Evolutionary conservation across 2,113 vertebrate species (phyloP), one percentile per base, ranked within the genome.

Genomic region (Peromyscus maniculatus): DNA sequence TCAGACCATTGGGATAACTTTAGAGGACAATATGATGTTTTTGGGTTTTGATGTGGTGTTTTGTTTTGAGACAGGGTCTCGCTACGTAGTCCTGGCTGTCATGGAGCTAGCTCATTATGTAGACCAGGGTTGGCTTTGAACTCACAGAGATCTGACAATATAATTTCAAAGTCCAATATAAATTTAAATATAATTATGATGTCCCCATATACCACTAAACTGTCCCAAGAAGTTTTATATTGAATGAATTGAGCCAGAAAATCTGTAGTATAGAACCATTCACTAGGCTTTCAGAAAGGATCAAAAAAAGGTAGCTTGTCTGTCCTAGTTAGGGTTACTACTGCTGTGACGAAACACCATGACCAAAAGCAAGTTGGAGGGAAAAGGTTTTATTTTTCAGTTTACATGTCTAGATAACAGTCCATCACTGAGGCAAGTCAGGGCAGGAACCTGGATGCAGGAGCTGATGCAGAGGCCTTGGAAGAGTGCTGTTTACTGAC

Each of bases 231-330:
- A 72, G 22, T 59, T 79, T 67, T 78, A 43, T 43, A 84, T 36
- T 92, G 74, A 87, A 75, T 72, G 72, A 82, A 87, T 39, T 78
- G 67, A 95, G 39, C 39, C 55, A 96, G 94, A 86, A 90, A 82
- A 92, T 87, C 31, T 52, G 86, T 59, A 82, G 17, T 52, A 4
- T 12, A 86, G 28, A 79, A 84, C 69, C 82, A 26, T 49, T 69
- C 3, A 39, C 33, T 72, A 13, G 24, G 21, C 43, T 78, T 13
- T 64, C 26, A 77, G 22, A 52, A 46, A 69, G 28, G n/a, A n/a
- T 57, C 11, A 19, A 57, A 57, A 67, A 82, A 67, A 86, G 19
- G 21, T 64, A 39, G 71, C 31, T 80, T 55, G 5, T 78, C 28
- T 17, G 7, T 80, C 17, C 52, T n/a, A 57, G 31, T 80, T 10